These are phyloP conservation scores for Meliscaeva auricollis DNA, from an alignment of 2,888 invertebrate species.

Conservation along the genomic window DNA sequence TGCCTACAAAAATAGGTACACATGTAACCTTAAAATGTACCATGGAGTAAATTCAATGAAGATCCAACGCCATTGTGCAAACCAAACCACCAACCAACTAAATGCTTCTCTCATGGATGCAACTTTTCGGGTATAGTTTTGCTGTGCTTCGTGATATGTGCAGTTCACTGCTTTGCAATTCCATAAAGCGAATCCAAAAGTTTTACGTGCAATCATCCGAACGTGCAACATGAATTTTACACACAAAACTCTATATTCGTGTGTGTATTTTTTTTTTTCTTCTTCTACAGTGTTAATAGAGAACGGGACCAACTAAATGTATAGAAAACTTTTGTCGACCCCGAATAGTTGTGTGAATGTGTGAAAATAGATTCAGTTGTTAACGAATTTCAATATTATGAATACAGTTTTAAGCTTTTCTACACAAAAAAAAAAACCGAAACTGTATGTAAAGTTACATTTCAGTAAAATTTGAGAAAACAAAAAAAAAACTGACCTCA, in stretches of 20 bases:
- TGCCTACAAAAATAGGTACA: not conserved
- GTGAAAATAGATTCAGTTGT: conserved; percentile 52
- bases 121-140: conserved; percentile 54
- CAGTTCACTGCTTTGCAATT: conserved; percentile 73
- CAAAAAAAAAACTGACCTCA: not conserved
- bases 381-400: conserved; percentile 58
- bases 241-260: not conserved
- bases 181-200: conserved; percentile 72
- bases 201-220: conserved; percentile 70
- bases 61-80: conserved; percentile 22
- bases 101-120: conserved; percentile 11
- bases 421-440: not conserved
- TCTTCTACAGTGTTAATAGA: too few relatives aligned
- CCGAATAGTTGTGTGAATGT: conserved; percentile 12
- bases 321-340: conserved; percentile 30
- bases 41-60: conserved; percentile 32
- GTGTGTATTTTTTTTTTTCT: not conserved
- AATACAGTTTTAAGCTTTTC: conserved; percentile 20
- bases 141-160: conserved; percentile 67
- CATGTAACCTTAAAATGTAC: conserved; percentile 14
- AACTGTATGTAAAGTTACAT: conserved; percentile 18
- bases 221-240: conserved; percentile 66
- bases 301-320: conserved; percentile 18
- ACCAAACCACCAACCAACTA: conserved; percentile 41
- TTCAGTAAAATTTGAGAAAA: conserved; percentile 12